Conservation (phyloP, 2,888 invertebrate genomes). For the Tipula helvola region DNA sequence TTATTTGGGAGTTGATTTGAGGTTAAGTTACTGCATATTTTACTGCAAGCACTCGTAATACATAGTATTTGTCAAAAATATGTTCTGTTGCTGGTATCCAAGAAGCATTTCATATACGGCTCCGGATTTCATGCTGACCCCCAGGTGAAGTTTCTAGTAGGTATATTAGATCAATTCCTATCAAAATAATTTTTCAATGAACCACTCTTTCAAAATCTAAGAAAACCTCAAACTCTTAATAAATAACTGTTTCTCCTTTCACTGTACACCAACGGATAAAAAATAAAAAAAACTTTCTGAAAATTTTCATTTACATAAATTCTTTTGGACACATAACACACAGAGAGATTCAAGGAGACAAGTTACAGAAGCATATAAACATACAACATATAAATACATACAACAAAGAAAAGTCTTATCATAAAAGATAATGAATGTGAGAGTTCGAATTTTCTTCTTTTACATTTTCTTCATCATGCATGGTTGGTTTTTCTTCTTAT, state of each 20-base stretch:
- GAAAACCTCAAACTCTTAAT: too few relatives aligned
- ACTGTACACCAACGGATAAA: background rate
- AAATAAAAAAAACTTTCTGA: background rate
- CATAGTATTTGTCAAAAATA: too few relatives aligned
- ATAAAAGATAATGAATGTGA: constrained; percentile 4
- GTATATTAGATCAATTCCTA: too few relatives aligned
- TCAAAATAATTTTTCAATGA: too few relatives aligned
- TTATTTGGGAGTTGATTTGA: too few relatives aligned
- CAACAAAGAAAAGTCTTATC: background rate
- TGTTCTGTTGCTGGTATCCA: too few relatives aligned
- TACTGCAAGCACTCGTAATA: too few relatives aligned
- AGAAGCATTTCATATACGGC: too few relatives aligned
- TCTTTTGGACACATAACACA: background rate
- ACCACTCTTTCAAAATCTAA: too few relatives aligned
- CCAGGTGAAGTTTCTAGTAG: too few relatives aligned
- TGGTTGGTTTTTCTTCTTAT: background rate
- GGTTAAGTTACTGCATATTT: too few relatives aligned
- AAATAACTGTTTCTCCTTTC: background rate
- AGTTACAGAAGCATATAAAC: background rate
- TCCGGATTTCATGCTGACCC: too few relatives aligned
- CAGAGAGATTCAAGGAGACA: background rate
- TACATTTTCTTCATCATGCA: background rate
- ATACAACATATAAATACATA: background rate
- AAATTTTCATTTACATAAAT: background rate
- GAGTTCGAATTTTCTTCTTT: background rate